A percentile compares a stretch with the other conserved stretches of the same genome.
Conservation (phyloP, 1,140 invertebrate species). For the Tetraneura akinire region DNA sequence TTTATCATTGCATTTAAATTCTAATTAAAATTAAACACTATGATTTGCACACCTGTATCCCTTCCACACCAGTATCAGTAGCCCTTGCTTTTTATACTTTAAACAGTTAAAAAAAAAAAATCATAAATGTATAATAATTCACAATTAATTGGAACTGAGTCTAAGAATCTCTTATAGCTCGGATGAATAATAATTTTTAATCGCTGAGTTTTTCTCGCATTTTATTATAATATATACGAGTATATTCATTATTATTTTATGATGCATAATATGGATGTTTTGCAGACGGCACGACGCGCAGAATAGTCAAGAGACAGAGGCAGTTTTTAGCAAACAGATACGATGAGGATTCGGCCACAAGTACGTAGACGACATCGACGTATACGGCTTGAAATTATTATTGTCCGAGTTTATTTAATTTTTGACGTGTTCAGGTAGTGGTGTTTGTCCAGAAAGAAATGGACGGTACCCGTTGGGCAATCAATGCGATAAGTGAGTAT, state of each 20-base stretch:
- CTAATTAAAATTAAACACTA: too few species aligned
- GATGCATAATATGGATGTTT: background rate
- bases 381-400: background rate
- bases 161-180: too few species aligned
- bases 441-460: constrained; percentile 67
- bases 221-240: background rate
- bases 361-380: constrained; percentile 23
- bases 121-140: too few species aligned
- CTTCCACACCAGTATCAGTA: too few species aligned
- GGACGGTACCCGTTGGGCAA: constrained; percentile 69
- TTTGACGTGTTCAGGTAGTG: constrained; percentile 31
- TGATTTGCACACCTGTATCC: too few species aligned
- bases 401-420: background rate
- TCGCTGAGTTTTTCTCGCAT: background rate
- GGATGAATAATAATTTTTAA: too few species aligned
- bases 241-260: background rate
- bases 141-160: too few species aligned
- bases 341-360: constrained; percentile 8
- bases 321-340: background rate
- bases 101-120: too few species aligned
- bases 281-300: background rate
- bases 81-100: too few species aligned
- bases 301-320: constrained; percentile 21
- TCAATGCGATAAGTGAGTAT: constrained; percentile 67
- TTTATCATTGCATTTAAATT: too few species aligned